Conservation (phyloP, 1,140 invertebrate genomes). For the Meloidogyne exigua region DNA sequence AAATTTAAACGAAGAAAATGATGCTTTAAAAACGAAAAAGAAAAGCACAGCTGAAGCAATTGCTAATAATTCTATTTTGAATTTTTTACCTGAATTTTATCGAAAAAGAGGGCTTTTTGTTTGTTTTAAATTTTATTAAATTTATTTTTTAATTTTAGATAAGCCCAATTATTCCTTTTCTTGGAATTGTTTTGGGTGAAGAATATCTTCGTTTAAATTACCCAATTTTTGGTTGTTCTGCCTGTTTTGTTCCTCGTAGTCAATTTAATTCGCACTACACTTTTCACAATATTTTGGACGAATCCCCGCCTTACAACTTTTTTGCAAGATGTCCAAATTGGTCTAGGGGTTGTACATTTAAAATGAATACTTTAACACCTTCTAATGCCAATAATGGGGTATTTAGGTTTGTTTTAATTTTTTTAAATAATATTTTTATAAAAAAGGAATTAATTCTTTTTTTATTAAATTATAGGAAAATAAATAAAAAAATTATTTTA, state of each 20-base stretch:
- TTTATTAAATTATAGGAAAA: too few species aligned
- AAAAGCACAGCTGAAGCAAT: neutral
- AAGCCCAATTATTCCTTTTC: neutral
- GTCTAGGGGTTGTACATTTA: conserved; percentile 8
- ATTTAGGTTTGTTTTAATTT: neutral
- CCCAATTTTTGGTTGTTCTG: conserved; percentile 18
- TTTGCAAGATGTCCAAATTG: conserved; percentile 23
- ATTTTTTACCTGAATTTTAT: conserved; percentile 9
- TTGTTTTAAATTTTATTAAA: neutral
- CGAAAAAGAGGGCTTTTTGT: conserved; percentile 12
- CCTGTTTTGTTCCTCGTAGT: neutral
- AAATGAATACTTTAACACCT: neutral
- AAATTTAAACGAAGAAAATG: neutral
- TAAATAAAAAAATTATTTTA: too few species aligned
- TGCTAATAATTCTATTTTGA: neutral
- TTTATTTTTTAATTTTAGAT: neutral
- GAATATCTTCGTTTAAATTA: conserved; percentile 9
- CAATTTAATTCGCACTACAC: conserved; percentile 7
- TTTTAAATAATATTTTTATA: too few species aligned
- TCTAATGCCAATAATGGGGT: neutral
- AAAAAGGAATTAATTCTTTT: too few species aligned
- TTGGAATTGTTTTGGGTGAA: neutral
- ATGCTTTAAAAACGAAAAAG: neutral
- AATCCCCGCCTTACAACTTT: neutral
- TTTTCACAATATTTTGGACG: conserved; percentile 10